Percentiles rank a stretch among this genome's conserved stretches.
phyloP scores from a whole-genome alignment of 2,113 vertebrate genomes.

The Alouatta palliata region DNA sequence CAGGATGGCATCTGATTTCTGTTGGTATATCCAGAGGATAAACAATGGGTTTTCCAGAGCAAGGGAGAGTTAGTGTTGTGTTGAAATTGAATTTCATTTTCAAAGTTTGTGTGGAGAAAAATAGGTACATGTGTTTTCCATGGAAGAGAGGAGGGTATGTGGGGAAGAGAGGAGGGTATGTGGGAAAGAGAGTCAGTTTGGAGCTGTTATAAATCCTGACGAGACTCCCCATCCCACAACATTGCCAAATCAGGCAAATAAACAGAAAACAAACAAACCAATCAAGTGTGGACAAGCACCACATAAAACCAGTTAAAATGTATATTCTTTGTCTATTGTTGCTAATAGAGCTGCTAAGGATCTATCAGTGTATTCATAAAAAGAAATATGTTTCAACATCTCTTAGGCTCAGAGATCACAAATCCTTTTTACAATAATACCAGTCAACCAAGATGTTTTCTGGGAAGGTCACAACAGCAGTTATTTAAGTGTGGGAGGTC shows the following conservation, averaged over 20 bases:
- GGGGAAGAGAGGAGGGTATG: background rate
- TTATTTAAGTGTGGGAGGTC: background rate
- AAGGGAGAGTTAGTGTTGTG: background rate
- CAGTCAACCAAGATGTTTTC: background rate
- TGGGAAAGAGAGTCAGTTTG: background rate
- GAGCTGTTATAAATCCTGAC: background rate
- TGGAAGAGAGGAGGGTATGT: background rate
- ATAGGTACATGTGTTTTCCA: background rate
- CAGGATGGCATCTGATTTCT: background rate
- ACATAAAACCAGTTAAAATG: background rate
- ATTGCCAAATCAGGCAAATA: background rate
- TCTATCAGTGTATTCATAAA: background rate
- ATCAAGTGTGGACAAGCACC: background rate
- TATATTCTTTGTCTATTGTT: background rate
- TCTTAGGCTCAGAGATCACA: background rate
- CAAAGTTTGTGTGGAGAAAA: background rate
- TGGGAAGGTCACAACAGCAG: background rate
- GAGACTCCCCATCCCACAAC: background rate
- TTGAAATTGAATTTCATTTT: background rate
- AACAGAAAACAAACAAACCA: background rate
- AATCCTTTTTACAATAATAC: background rate
- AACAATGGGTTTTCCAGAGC: background rate
- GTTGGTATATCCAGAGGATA: background rate
- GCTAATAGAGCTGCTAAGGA: background rate
- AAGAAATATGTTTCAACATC: background rate